phyloP scores from a whole-genome alignment of 2,113 vertebrate species.

The Bombycilla garrulus region DNA sequence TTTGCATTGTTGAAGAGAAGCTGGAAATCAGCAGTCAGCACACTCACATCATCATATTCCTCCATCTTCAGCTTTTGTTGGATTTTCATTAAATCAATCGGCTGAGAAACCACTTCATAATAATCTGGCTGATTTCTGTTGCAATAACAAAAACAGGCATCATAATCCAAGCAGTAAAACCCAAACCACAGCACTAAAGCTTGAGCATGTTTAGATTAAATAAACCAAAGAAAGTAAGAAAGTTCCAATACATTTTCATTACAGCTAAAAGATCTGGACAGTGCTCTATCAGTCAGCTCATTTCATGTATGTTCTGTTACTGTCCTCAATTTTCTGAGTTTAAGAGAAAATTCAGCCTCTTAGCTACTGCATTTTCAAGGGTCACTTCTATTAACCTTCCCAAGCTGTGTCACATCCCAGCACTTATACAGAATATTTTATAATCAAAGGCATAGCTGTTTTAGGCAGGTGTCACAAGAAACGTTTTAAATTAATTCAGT shows the following conservation, averaged over 20 bases:
- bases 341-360: neutral
- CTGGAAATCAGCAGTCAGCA: slow-evolving; percentile 93
- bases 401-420: neutral
- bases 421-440: neutral
- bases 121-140: slow-evolving; percentile 97
- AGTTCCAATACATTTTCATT: neutral
- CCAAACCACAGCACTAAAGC: neutral
- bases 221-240: neutral
- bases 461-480: neutral
- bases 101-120: slow-evolving; percentile 97
- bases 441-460: neutral
- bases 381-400: neutral
- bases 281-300: neutral
- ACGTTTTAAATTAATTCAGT: neutral
- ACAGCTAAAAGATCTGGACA: neutral
- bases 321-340: neutral
- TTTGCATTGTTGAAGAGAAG: slow-evolving; percentile 96
- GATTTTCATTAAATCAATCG: slow-evolving; percentile 99
- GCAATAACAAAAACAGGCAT: slow-evolving; percentile 14
- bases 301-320: neutral
- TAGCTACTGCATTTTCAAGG: neutral
- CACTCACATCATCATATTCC: slow-evolving; percentile 95
- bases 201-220: neutral
- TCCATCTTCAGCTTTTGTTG: slow-evolving; percentile 99
- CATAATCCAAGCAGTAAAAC: slow-evolving; percentile 9